Evolutionary conservation across 1,140 invertebrate genomes (phyloP), one percentile per base, ranked within the genome.

Genomic region (Acromyrmex heyeri): DNA sequence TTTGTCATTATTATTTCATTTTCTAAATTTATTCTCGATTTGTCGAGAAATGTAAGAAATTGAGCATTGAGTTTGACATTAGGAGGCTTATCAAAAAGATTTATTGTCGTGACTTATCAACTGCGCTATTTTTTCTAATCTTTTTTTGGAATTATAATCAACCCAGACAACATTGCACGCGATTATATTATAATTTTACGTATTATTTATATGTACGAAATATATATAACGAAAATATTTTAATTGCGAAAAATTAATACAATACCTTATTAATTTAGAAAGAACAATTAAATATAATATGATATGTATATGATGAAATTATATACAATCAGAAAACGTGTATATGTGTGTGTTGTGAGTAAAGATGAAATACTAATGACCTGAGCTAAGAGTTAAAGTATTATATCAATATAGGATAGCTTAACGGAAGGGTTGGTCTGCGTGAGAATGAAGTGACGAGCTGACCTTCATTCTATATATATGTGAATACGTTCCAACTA

Each of bases 381-480:
- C 91, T 91, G 76, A 27, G 82, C 85, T 69, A 90, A 88, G 89
- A 92, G 87, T 93, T 94, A 92, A 92, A 87, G 48, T 50, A 64
- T 77, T 38, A 69, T 73, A 92, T 91, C 91, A 90, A 89, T 83
- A 79, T 90, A 91, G 88, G 75, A 86, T 90, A 82, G 55, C 87
- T 88, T 88, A 90, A 90, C 89, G 92, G 86, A 93, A 93, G 91
- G 90, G 91, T 91, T 89, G 90, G 87, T 87, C 61, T 83, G 88
- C 87, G 87, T 69, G 90, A 88, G 88, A 90, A 81, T 86, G 90
- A 88, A 89, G 76, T 65, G 57, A 86, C 89, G 86, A 64, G 73
- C 78, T 89, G 91, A 93, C 94, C 94, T 94, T 94, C 91, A 93
- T 93, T 93, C 90, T 92, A 89, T 90, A 92, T 93, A 34, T 34